Evolutionary conservation across 2,888 invertebrate species (phyloP), one percentile per base, ranked within the genome.

Genomic region (Pheosia gnoma): DNA sequence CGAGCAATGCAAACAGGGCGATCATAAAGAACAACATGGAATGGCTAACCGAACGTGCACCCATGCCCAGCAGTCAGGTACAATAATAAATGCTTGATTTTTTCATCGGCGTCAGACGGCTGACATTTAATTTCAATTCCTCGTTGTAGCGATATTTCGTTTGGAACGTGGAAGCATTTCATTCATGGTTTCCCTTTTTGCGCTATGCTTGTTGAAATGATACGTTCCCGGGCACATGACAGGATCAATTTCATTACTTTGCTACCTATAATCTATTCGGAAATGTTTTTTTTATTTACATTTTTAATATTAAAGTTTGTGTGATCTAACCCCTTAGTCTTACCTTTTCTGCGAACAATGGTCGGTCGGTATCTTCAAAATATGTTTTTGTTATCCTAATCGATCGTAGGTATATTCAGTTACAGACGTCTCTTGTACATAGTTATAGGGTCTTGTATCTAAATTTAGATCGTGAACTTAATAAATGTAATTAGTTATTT

Each of bases 61-160:
- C 61, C 63, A 67, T 65, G 67, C 66, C 67, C 63, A 71, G 63
- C 68, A 66, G 63, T 60, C 66, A 72, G 67, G 65, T 67, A 65
- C 55, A 74, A 72, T 72, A 73, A 75, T 78, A 78, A 74, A 75
- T 74, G 69, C 68, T 77, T 73, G 67, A 74, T 72, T 82, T 83
- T 84, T 81, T 83, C 77, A 82, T 83, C 74, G 73, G 67, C 69
- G 77, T 72, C 76, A 74, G 68, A 76, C 72, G 68, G 62, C 70
- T 84, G 87, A 86, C 86, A 81, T 85, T 86, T 85, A 83, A 88
- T 87, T 88, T 86, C 77, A 80, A 82, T 83, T 82, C 76, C 79
- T 75, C 83, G 86, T 85, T 87, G 83, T 80, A 68, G 71, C 69
- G 72, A 67, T 73, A 66, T 75, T 64, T 81, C 25, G 25, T 81